Base-by-base conservation (phyloP, 2,113 vertebrate species). In the Oplegnathus fasciatus region DNA sequence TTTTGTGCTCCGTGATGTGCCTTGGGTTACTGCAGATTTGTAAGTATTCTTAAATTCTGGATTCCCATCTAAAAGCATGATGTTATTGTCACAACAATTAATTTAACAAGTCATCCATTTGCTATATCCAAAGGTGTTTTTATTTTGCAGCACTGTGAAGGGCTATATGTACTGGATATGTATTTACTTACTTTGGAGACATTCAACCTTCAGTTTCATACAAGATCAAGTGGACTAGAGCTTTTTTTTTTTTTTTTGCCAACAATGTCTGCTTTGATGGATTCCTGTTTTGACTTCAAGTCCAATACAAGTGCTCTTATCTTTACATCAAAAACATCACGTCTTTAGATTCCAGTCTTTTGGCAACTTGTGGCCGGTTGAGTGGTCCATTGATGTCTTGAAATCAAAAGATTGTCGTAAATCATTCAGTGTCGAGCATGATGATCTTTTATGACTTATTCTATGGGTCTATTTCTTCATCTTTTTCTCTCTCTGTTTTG, bases 371-470 rank as follows among this genome's bases (percentile, higher is more conserved):
- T 55, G 50, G 34, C 30, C 7, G 2, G 9, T 26, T 62, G 52
- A 65, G 18, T 68, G 64, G 3, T 68, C 69, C 22, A 32, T 20
- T 44, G 46, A 75, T 50, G 65, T 61, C 18, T 40, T 81, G 26
- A 74, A 26, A 42, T 77, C 46, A 34, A 68, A 78, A 32, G 15
- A n/a, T 24, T 62, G n/a, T 9, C 15, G n/a, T 20, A 15, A 83
- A 69, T 78, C 20, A 74, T 58, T 60, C 26, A 37, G 6, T 48
- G 22, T 70, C 77, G 70, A 69, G 69, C 62, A 44, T 42, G 40
- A 62, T 58, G 14, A 30, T 54, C 10, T 44, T 82, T 66, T 30
- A 6, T 30, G 10, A 26, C 18, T 7, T 30, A 24, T 13, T 66
- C 17, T 2, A 3, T 48, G 6, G 4, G 13, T 57, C 18, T 61